Conservation (phyloP, 2,797 vertebrate species). For the Zalophus californianus region DNA sequence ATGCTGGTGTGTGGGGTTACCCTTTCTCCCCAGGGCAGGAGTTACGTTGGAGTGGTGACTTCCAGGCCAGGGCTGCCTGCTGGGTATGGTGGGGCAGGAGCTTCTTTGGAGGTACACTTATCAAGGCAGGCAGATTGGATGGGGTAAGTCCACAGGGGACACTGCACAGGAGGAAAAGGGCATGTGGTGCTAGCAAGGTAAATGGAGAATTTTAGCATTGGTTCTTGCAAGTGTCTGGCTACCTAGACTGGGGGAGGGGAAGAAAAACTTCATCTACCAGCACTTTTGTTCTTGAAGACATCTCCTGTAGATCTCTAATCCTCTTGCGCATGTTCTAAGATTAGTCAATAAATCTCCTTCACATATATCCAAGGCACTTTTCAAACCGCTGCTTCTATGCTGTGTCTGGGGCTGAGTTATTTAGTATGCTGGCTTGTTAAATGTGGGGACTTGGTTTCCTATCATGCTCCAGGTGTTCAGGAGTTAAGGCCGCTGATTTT, state of each 20-base stretch:
- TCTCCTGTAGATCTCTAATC: background rate
- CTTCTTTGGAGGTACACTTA: background rate
- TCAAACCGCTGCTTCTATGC: background rate
- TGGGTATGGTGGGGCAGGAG: background rate
- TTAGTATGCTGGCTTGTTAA: background rate
- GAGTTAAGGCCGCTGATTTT: background rate
- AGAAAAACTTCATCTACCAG: background rate
- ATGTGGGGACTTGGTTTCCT: background rate
- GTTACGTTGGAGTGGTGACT: background rate
- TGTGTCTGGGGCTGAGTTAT: background rate
- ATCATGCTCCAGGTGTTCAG: background rate
- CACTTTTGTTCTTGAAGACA: background rate
- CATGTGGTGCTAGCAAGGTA: background rate
- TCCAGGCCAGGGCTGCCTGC: background rate
- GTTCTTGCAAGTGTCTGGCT: background rate
- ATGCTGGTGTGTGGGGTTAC: background rate
- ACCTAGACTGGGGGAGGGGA: background rate
- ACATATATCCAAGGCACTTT: background rate
- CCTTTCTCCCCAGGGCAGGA: background rate
- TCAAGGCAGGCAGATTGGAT: background rate
- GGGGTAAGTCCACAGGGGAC: background rate
- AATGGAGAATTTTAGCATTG: background rate
- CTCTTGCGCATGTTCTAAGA: background rate
- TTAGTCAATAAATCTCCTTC: background rate
- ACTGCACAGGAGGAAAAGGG: background rate